Evolutionary conservation across 2,797 vertebrate genomes (phyloP).

Genomic region (Chelon auratus): DNA sequence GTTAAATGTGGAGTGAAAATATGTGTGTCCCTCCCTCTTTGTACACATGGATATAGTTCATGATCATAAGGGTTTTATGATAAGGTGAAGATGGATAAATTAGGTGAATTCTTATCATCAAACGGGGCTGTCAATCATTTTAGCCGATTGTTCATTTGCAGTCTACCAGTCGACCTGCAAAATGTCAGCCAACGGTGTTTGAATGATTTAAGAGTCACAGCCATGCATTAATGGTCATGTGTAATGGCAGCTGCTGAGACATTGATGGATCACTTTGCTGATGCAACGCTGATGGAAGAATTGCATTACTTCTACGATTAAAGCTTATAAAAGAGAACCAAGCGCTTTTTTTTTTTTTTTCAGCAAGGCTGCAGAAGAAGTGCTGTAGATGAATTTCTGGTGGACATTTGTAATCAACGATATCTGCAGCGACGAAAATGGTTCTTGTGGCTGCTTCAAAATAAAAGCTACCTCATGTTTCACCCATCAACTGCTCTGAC

Average conservation of each 20-base stretch:
- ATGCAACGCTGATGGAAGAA: not conserved
- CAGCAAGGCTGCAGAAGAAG: too few relatives aligned
- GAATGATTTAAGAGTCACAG: not conserved
- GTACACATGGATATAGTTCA: not conserved
- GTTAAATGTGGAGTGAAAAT: slow-evolving; percentile 2
- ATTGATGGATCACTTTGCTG: not conserved
- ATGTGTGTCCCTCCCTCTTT: not conserved
- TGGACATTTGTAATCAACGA: too few relatives aligned
- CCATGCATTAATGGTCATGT: not conserved
- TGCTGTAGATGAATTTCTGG: too few relatives aligned
- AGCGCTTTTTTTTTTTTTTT: too few relatives aligned
- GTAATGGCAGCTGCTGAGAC: not conserved
- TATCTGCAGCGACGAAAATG: too few relatives aligned
- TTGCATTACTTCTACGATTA: too few relatives aligned
- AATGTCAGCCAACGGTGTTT: not conserved
- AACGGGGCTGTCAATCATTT: not conserved
- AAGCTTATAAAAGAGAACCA: too few relatives aligned
- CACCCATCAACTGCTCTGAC: too few relatives aligned
- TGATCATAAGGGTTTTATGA: not conserved
- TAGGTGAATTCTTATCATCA: not conserved
- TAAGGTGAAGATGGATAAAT: slow-evolving; percentile 2
- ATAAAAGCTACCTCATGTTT: too few relatives aligned
- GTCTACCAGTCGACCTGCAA: not conserved
- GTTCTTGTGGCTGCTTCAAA: too few relatives aligned
- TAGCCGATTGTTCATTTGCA: slow-evolving; percentile 4